phyloP scores from a whole-genome alignment of 2,797 vertebrate genomes.

The Sternarchorhynchus goeldii region DNA sequence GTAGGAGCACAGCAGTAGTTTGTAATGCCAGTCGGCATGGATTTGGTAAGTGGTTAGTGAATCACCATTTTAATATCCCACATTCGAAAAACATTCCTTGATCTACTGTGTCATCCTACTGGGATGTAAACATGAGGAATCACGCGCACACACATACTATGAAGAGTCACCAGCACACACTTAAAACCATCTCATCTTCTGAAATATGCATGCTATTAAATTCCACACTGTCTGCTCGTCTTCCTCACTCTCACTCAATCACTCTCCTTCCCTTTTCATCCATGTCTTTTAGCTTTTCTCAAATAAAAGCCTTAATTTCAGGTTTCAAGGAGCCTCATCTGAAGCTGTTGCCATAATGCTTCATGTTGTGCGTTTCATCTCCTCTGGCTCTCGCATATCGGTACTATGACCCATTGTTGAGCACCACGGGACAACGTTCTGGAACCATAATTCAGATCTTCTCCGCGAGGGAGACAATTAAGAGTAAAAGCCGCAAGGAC shows the following conservation, averaged over 20 bases:
- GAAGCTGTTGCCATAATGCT: background rate
- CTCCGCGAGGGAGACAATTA: conserved; percentile 3
- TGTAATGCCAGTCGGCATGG: conserved; percentile 44
- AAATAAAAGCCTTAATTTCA: conserved; percentile 16
- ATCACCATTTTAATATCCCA: conserved; percentile 46
- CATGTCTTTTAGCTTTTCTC: conserved; percentile 14
- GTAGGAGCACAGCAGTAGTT: conserved; percentile 36
- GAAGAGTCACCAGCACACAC: conserved; percentile 6
- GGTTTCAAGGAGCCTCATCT: conserved; percentile 12
- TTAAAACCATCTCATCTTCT: conserved; percentile 44
- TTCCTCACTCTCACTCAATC: conserved; percentile 17
- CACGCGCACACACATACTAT: background rate
- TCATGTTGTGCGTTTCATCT: background rate
- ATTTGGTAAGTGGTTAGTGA: conserved; percentile 47
- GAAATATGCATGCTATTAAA: conserved; percentile 53
- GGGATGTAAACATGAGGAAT: conserved; percentile 48
- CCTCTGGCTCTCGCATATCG: background rate
- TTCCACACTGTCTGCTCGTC: conserved; percentile 15
- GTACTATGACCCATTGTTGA: background rate
- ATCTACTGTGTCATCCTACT: conserved; percentile 49
- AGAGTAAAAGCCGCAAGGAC: conserved; percentile 10
- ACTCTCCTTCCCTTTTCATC: conserved; percentile 14
- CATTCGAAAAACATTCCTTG: conserved; percentile 47
- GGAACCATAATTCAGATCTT: background rate
- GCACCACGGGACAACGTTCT: background rate